phyloP scores from a whole-genome alignment of 2,797 vertebrate genomes.

The Esox lucius region DNA sequence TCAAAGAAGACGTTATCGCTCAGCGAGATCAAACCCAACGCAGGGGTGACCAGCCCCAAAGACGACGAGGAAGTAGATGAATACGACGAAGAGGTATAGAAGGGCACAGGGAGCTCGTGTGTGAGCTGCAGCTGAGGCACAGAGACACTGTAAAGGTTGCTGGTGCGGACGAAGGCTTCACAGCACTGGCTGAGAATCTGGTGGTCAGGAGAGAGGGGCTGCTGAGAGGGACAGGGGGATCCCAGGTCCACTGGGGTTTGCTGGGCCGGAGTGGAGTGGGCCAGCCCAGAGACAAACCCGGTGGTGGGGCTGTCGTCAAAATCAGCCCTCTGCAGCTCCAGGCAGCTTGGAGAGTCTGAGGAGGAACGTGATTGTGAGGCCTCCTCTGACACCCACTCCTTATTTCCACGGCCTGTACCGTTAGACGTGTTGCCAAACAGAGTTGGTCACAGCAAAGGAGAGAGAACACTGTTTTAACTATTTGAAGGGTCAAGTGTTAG shows the following conservation, averaged over 20 bases:
- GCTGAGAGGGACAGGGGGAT: neutral
- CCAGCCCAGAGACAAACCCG: conserved; percentile 15
- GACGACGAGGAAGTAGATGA: conserved; percentile 19
- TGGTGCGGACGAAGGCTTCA: neutral
- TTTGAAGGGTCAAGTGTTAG: too few relatives aligned
- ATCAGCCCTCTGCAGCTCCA: conserved; percentile 43
- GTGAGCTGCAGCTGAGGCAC: conserved; percentile 10
- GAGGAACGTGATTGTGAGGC: conserved; percentile 12
- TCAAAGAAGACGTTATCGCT: conserved; percentile 46
- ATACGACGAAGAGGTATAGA: neutral
- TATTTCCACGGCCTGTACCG: conserved; percentile 33
- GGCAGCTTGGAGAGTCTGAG: conserved; percentile 17
- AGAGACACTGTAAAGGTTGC: conserved; percentile 10
- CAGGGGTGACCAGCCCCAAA: conserved; percentile 28
- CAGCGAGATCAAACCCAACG: conserved; percentile 35
- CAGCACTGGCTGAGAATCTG: neutral
- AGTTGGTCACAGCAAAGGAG: neutral
- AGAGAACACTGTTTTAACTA: conserved; percentile 2
- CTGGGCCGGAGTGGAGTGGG: conserved; percentile 32
- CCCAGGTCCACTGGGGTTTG: neutral
- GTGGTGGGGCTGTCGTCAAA: conserved; percentile 33
- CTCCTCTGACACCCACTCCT: conserved; percentile 24
- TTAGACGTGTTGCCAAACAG: conserved; percentile 34
- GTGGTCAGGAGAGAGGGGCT: neutral
- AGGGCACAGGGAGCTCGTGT: neutral